Conservation (phyloP, 2,888 invertebrate genomes). For the Pammene aurita region DNA sequence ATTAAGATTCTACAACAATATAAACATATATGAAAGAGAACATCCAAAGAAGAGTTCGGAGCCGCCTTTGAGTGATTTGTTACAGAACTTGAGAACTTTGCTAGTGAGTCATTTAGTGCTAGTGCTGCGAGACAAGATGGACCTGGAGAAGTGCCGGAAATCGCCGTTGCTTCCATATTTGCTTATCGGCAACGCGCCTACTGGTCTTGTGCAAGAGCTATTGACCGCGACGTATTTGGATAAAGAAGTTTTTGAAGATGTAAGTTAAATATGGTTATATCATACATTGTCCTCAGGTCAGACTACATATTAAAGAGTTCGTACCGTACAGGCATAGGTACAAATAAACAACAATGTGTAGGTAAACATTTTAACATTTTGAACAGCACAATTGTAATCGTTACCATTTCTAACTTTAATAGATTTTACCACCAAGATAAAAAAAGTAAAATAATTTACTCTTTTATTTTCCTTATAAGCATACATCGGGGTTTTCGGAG, state of each 20-base stretch:
- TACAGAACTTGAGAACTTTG: slow-evolving; percentile 82
- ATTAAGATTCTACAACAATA: slow-evolving; percentile 85
- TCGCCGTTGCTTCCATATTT: slow-evolving; percentile 88
- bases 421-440: too few species aligned
- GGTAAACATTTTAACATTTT: too few species aligned
- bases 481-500: too few species aligned
- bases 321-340: too few species aligned
- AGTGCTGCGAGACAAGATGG: slow-evolving; percentile 81
- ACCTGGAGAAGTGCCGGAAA: slow-evolving; percentile 77
- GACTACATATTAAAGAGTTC: too few species aligned
- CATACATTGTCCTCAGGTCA: background rate
- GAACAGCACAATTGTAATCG: too few species aligned
- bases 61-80: slow-evolving; percentile 87
- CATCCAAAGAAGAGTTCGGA: slow-evolving; percentile 90
- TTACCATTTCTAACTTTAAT: too few species aligned
- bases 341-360: too few species aligned
- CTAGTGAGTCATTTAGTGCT: slow-evolving; percentile 84
- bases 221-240: slow-evolving; percentile 85
- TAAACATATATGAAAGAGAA: slow-evolving; percentile 88
- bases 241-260: slow-evolving; percentile 82
- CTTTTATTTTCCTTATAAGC: too few species aligned
- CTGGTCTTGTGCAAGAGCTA: slow-evolving; percentile 88
- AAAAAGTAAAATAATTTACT: too few species aligned
- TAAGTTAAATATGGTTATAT: slow-evolving; percentile 51
- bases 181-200: slow-evolving; percentile 87